Conservation (phyloP, 2,113 vertebrate genomes). For the Dermatemys mawii region DNA sequence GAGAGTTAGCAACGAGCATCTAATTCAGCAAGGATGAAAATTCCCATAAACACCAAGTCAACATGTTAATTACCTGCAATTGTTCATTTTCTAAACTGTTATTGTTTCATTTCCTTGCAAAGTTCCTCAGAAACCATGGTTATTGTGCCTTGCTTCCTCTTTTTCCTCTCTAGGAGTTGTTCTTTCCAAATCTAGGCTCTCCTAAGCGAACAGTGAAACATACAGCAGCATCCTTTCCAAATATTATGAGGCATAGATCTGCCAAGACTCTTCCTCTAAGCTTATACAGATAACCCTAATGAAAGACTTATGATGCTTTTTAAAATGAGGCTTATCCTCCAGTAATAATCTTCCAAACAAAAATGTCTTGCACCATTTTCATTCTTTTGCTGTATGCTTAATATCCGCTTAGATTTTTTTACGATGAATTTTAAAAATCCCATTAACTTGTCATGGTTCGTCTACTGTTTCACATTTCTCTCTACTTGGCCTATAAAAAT, state of each 20-base stretch:
- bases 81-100: not conserved
- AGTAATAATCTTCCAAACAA: not conserved
- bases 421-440: not conserved
- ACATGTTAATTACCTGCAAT: constrained; percentile 45
- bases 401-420: not conserved
- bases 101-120: constrained; percentile 63
- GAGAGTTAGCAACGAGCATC: not conserved
- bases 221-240: constrained; percentile 52
- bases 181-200: constrained; percentile 21
- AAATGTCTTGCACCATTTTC: not conserved
- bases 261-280: constrained; percentile 29
- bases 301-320: not conserved
- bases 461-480: not conserved
- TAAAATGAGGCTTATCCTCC: not conserved
- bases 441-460: not conserved
- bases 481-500: not conserved
- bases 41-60: constrained; percentile 28
- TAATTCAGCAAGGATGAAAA: constrained; percentile 39
- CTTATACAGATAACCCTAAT: not conserved
- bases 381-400: not conserved
- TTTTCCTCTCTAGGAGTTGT: constrained; percentile 55
- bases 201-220: constrained; percentile 42
- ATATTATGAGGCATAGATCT: constrained; percentile 19
- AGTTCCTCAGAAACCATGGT: constrained; percentile 30
- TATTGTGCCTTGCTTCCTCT: constrained; percentile 59